A percentile compares a stretch with the other conserved stretches of the same genome.
Conservation (phyloP, 1,140 invertebrate species). For the Aleiodes sp. region DNA sequence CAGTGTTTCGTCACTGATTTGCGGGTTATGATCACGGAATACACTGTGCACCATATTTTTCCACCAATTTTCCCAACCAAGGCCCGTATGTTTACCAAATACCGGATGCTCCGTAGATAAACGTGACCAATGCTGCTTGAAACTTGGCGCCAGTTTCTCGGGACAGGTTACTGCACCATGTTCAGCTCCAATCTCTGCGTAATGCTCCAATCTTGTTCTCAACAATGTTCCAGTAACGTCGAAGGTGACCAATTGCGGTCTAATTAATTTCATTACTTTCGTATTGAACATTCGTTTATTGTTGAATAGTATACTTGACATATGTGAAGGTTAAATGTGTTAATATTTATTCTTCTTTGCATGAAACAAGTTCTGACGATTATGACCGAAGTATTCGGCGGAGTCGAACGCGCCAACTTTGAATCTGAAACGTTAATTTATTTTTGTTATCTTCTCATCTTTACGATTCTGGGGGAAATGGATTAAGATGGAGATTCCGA, state of each 20-base stretch:
- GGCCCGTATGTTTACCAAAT: constrained; percentile 75
- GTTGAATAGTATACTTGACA: no score
- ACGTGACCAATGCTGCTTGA: constrained; percentile 71
- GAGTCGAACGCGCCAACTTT: no score
- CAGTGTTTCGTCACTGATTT: constrained; percentile 42
- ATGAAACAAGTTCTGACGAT: no score
- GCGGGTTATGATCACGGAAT: constrained; percentile 66
- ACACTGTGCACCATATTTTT: constrained; percentile 71
- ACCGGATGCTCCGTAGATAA: constrained; percentile 79
- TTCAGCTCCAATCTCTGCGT: constrained; percentile 73
- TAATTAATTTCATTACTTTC: constrained; percentile 26
- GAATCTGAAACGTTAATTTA: no score
- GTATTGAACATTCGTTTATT: no score
- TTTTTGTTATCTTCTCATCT: no score
- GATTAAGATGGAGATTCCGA: no score
- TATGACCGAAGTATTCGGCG: no score
- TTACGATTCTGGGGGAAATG: no score
- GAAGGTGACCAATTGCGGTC: constrained; percentile 79
- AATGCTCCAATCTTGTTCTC: constrained; percentile 77
- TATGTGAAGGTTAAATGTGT: no score
- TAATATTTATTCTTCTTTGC: no score
- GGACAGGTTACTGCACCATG: constrained; percentile 74
- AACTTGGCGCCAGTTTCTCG: constrained; percentile 70
- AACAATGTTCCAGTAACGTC: constrained; percentile 88
- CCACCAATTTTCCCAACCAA: constrained; percentile 88